A percentile compares a stretch with the other conserved stretches of the same genome.
Conservation (phyloP, 2,888 invertebrate species). For the Lutraria lutraria region DNA sequence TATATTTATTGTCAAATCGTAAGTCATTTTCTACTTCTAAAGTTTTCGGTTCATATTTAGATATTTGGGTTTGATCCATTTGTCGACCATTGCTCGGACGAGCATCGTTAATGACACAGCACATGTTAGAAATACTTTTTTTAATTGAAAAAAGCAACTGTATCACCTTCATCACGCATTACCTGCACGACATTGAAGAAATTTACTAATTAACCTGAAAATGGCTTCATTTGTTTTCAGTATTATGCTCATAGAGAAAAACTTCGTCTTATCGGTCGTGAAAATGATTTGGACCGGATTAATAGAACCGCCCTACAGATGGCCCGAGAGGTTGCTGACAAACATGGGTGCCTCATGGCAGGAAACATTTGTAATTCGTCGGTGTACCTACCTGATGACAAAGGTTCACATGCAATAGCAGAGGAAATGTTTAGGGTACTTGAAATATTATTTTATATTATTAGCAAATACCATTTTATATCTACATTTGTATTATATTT, state of each 20-base stretch:
- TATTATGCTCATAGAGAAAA: conserved; percentile 85
- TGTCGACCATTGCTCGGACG: too few relatives aligned
- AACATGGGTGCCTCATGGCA: conserved; percentile 84
- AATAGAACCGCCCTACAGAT: conserved; percentile 82
- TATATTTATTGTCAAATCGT: neutral
- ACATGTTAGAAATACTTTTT: too few relatives aligned
- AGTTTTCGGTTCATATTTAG: too few relatives aligned
- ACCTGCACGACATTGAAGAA: too few relatives aligned
- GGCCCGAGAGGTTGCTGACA: conserved; percentile 83
- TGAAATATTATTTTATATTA: too few relatives aligned
- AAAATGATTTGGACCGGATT: conserved; percentile 80
- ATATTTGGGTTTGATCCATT: too few relatives aligned
- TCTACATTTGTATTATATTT: neutral
- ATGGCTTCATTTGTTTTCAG: conserved; percentile 64
- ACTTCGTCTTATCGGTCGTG: conserved; percentile 80
- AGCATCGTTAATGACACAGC: too few relatives aligned
- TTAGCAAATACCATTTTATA: neutral
- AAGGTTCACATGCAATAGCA: conserved; percentile 58
- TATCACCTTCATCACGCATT: too few relatives aligned
- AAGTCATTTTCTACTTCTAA: too few relatives aligned
- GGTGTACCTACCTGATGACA: conserved; percentile 76
- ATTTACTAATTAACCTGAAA: too few relatives aligned
- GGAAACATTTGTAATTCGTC: conserved; percentile 85
- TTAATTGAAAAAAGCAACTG: too few relatives aligned
- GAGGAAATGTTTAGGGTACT: conserved; percentile 82